Conservation (phyloP, 2,113 vertebrate species). For the Stegastes partitus region DNA sequence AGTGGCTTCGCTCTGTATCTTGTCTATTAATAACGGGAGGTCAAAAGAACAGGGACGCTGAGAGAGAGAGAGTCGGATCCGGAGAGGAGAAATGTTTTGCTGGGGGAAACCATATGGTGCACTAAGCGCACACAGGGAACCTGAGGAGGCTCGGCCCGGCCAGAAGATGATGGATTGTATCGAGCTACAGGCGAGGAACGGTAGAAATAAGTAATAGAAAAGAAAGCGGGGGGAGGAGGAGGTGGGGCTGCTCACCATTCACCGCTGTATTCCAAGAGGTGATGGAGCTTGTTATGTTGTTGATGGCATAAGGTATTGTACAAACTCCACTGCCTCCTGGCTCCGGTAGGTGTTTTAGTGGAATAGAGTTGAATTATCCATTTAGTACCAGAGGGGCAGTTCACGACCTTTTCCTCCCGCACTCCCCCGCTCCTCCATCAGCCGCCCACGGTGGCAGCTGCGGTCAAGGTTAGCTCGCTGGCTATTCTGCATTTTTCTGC, state of each 20-base stretch:
- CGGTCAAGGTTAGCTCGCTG: conserved; percentile 72
- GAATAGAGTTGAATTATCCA: conserved; percentile 80
- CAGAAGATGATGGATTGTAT: conserved; percentile 69
- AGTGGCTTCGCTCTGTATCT: conserved; percentile 27
- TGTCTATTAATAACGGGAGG: conserved; percentile 66
- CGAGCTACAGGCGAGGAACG: conserved; percentile 45
- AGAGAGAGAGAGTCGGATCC: conserved; percentile 33
- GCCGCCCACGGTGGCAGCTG: conserved; percentile 61
- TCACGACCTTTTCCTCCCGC: conserved; percentile 70
- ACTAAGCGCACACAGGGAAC: conserved; percentile 28
- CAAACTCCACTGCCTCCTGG: conserved; percentile 61
- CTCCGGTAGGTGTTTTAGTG: conserved; percentile 69
- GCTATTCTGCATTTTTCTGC: conserved; percentile 59
- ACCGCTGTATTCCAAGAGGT: conserved; percentile 59
- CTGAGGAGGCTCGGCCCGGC: conserved; percentile 32
- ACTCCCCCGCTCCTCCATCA: conserved; percentile 70
- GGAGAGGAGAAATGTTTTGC: conserved; percentile 40
- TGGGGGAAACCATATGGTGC: conserved; percentile 44
- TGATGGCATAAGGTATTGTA: conserved; percentile 64
- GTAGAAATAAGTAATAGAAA: conserved; percentile 64
- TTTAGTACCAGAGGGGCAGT: conserved; percentile 77
- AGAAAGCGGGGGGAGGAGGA: conserved; percentile 43
- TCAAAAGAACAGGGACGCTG: conserved; percentile 39
- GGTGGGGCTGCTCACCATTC: conserved; percentile 49
- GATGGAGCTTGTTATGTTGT: conserved; percentile 72